phyloP scores from a whole-genome alignment of 2,888 invertebrate genomes.

The Bembecia ichneumoniformis region DNA sequence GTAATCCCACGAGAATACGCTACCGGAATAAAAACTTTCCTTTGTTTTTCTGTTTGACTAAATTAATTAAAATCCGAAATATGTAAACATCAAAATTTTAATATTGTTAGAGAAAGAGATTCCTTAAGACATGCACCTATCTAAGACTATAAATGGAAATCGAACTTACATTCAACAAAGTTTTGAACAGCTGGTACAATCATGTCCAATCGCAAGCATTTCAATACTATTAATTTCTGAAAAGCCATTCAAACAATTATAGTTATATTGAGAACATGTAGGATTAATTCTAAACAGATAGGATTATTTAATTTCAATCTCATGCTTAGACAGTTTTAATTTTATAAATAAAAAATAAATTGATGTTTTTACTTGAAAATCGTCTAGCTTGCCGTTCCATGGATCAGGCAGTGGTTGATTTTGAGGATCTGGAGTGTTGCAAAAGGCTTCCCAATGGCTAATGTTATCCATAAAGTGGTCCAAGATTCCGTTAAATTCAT shows the following conservation, averaged over 20 bases:
- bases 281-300: background rate
- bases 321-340: too few species aligned
- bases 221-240: slow-evolving; percentile 82
- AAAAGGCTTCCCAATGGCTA: slow-evolving; percentile 79
- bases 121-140: too few species aligned
- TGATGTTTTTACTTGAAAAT: slow-evolving; percentile 63
- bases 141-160: background rate
- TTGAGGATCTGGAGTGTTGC: slow-evolving; percentile 84
- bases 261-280: background rate
- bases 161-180: slow-evolving; percentile 74
- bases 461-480: slow-evolving; percentile 74
- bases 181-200: slow-evolving; percentile 83
- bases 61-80: too few species aligned
- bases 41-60: too few species aligned
- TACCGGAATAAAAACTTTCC: too few species aligned
- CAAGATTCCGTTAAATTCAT: slow-evolving; percentile 73
- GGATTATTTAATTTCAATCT: background rate
- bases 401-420: slow-evolving; percentile 77
- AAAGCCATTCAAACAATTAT: slow-evolving; percentile 9
- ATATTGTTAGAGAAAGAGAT: too few species aligned
- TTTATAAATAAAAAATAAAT: background rate
- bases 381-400: slow-evolving; percentile 74
- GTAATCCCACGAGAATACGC: too few species aligned
- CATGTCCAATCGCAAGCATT: slow-evolving; percentile 91
- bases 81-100: too few species aligned